phyloP scores from a whole-genome alignment of 2,797 vertebrate genomes.

The Tympanoctomys barrerae region DNA sequence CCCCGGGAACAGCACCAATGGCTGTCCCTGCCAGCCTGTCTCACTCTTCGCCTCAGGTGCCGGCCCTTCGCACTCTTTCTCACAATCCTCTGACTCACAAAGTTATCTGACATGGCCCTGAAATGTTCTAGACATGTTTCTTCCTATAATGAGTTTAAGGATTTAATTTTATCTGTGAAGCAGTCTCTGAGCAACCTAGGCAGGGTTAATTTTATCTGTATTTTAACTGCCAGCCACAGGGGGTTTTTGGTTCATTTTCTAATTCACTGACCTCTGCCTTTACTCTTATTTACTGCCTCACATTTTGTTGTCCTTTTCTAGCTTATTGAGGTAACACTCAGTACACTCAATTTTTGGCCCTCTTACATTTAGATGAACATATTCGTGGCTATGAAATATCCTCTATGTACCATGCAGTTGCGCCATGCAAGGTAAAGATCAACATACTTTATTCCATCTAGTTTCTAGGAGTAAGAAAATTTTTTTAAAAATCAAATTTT shows the following conservation, averaged over 20 bases:
- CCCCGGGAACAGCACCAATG: not conserved
- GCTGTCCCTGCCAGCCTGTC: too few species aligned
- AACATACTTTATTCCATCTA: not conserved
- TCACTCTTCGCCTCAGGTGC: not conserved
- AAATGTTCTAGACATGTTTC: not conserved
- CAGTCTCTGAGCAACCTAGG: not conserved
- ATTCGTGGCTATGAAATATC: not conserved
- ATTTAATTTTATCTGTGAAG: not conserved
- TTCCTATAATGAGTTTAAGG: not conserved
- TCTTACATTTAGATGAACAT: slow-evolving; percentile 35
- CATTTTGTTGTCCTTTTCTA: not conserved
- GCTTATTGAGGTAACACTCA: not conserved
- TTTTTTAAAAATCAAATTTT: slow-evolving; percentile 1
- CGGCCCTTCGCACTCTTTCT: not conserved
- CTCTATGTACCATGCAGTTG: not conserved
- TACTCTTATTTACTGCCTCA: not conserved
- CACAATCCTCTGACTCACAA: not conserved
- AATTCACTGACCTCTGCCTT: not conserved
- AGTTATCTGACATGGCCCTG: not conserved
- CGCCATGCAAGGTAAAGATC: not conserved
- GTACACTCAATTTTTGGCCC: not conserved
- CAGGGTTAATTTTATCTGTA: slow-evolving; percentile 32
- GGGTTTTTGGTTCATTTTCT: not conserved
- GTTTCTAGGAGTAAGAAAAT: not conserved
- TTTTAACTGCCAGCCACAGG: not conserved